These are phyloP conservation scores for Neria commutata DNA, from an alignment of 2,888 invertebrate genomes.

Conservation along the genomic window DNA sequence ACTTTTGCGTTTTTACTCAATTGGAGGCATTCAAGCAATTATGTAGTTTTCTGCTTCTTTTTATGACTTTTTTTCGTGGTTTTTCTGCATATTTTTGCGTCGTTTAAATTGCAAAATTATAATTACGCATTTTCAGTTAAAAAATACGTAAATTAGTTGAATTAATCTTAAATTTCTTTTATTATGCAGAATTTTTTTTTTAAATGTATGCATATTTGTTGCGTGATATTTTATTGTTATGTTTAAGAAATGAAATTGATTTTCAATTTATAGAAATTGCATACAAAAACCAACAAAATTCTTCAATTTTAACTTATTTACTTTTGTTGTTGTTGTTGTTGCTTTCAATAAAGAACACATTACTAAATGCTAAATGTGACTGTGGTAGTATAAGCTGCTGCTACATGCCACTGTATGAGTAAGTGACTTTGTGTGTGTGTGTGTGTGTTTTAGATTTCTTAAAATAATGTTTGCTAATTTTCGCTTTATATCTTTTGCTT, in stretches of 20 bases:
- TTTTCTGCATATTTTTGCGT: no score
- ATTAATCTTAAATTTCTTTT: no score
- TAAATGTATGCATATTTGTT: constrained; percentile 8
- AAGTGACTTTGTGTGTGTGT: constrained; percentile 16
- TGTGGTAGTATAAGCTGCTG: neutral
- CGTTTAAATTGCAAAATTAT: no score
- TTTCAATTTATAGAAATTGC: constrained; percentile 24
- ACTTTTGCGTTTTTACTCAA: no score
- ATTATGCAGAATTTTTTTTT: constrained; percentile 11
- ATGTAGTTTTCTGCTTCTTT: no score
- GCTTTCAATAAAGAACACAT: neutral
- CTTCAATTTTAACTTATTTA: constrained; percentile 4
- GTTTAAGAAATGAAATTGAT: constrained; percentile 20
- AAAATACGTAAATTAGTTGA: no score
- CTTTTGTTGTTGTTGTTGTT: neutral
- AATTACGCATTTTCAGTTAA: no score
- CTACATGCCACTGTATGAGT: no score
- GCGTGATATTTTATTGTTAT: constrained; percentile 17
- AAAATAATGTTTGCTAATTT: constrained; percentile 14
- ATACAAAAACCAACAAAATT: constrained; percentile 26
- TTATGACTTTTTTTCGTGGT: no score
- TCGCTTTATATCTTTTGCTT: neutral
- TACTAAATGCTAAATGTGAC: no score
- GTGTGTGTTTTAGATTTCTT: neutral
- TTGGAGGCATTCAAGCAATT: no score